These are phyloP conservation scores for Globia sparganii DNA, from an alignment of 2,888 invertebrate species.

Conservation along the genomic window DNA sequence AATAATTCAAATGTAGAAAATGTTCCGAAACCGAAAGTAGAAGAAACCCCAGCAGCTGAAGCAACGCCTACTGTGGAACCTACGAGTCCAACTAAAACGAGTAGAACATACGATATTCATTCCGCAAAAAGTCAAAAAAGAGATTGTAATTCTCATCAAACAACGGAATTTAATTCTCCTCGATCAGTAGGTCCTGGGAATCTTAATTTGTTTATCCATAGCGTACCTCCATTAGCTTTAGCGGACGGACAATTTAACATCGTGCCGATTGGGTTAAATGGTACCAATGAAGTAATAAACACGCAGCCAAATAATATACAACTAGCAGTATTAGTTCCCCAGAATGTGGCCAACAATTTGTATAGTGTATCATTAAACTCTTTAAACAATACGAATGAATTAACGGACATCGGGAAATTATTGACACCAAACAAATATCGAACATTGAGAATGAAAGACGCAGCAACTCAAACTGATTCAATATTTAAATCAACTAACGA, in stretches of 20 bases:
- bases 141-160: constrained; percentile 82
- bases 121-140: constrained; percentile 85
- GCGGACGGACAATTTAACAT: constrained; percentile 86
- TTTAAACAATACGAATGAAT: constrained; percentile 79
- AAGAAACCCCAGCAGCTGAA: constrained; percentile 72
- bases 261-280: constrained; percentile 85
- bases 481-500: constrained; percentile 76
- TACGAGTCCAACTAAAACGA: constrained; percentile 83
- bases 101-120: constrained; percentile 84
- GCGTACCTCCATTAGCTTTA: constrained; percentile 84
- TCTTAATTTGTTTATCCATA: constrained; percentile 86
- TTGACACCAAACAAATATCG: constrained; percentile 88
- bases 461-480: constrained; percentile 92
- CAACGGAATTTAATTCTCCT: constrained; percentile 86
- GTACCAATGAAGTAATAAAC: constrained; percentile 82
- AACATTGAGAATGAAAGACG: constrained; percentile 89
- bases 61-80: constrained; percentile 70
- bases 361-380: constrained; percentile 87
- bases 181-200: constrained; percentile 84
- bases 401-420: constrained; percentile 80
- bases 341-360: constrained; percentile 83
- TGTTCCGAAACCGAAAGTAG: constrained; percentile 72
- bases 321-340: constrained; percentile 91
- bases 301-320: constrained; percentile 89
- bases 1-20: constrained; percentile 61